Conservation (phyloP, 1,140 invertebrate genomes). For the Zaprionus nigranus region DNA sequence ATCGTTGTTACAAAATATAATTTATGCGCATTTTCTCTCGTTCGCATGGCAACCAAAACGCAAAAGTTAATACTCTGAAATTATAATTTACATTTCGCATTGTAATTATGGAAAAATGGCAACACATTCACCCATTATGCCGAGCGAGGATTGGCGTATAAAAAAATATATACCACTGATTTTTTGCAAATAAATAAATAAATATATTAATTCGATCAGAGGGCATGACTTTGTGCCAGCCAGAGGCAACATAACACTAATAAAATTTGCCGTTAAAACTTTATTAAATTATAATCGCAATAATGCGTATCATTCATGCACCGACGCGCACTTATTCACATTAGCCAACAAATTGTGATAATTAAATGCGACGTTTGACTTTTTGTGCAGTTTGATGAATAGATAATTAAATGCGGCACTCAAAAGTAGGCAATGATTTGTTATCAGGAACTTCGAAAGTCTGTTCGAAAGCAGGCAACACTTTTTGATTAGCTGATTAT, state of each 20-base stretch:
- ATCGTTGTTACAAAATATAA: conserved; percentile 60
- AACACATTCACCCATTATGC: conserved; percentile 58
- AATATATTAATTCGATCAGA: conserved; percentile 45
- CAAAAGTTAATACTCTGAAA: conserved; percentile 45
- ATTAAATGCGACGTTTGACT: conserved; percentile 21
- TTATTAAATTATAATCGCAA: conserved; percentile 69
- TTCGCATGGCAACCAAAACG: conserved; percentile 60
- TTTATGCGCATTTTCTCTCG: conserved; percentile 54
- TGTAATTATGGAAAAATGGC: conserved; percentile 58
- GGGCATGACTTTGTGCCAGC: conserved; percentile 48
- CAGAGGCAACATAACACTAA: not conserved
- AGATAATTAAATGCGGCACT: conserved; percentile 11
- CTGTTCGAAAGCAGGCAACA: not conserved
- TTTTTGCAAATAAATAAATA: conserved; percentile 1
- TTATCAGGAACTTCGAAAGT: not conserved
- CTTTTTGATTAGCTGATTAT: conserved; percentile 13
- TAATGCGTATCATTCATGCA: conserved; percentile 59
- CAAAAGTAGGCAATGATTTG: conserved; percentile 1
- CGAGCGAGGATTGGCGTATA: not conserved
- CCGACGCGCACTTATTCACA: conserved; percentile 20
- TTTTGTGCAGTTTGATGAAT: conserved; percentile 30
- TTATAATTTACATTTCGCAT: conserved; percentile 51
- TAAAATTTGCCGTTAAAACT: conserved; percentile 53
- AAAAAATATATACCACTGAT: not conserved
- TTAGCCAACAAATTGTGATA: not conserved